Conservation (phyloP, 1,140 invertebrate species). For the Drosophila subpulchrella region DNA sequence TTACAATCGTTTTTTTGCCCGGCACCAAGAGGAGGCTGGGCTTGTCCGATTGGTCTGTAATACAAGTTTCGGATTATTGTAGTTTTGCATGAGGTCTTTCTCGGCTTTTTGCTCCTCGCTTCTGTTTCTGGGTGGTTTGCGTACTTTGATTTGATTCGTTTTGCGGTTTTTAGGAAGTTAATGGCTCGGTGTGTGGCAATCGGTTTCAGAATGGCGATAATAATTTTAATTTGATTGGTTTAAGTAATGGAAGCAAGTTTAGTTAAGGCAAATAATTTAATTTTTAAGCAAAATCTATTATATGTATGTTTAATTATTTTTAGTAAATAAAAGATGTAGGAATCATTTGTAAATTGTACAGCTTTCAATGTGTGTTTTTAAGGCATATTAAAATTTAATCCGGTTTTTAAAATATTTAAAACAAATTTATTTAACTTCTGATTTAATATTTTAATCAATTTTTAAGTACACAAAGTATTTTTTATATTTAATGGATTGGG, state of each 20-base stretch:
- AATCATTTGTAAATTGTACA: no score
- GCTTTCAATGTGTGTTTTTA: no score
- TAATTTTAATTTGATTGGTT: slow-evolving; percentile 1
- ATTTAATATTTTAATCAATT: no score
- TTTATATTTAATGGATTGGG: no score
- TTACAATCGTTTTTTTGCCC: slow-evolving; percentile 65
- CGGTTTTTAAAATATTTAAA: no score
- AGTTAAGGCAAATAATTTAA: neutral
- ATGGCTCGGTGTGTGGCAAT: slow-evolving; percentile 14
- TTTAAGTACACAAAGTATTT: no score
- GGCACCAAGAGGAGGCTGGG: slow-evolving; percentile 12
- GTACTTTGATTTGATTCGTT: slow-evolving; percentile 38
- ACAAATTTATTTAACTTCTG: no score
- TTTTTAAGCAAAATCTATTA: neutral
- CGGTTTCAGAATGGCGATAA: neutral
- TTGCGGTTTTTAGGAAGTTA: slow-evolving; percentile 33
- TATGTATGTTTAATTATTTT: no score
- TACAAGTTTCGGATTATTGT: slow-evolving; percentile 44
- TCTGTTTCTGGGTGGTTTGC: slow-evolving; percentile 69
- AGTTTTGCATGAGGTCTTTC: slow-evolving; percentile 25
- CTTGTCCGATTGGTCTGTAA: slow-evolving; percentile 65
- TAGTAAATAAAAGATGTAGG: no score
- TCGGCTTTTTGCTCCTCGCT: slow-evolving; percentile 28
- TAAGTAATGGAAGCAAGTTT: neutral
- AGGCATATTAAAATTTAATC: no score